Conservation (phyloP, 2,797 vertebrate species). For the Epinephelus awoara region DNA sequence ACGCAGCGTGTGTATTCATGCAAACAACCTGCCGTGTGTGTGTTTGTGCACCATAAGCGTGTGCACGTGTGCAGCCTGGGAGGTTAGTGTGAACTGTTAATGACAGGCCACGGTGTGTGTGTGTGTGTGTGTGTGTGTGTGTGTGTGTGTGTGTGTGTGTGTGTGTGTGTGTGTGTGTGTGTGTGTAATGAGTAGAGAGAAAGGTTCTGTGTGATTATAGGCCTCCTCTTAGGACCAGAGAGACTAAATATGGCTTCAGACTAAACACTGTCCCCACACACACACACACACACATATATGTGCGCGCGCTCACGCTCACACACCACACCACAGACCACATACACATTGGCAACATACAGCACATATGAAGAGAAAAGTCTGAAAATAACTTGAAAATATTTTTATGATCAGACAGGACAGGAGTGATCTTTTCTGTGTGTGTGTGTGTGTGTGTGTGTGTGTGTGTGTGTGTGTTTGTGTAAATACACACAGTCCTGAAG, state of each 20-base stretch:
- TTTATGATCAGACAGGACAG: constrained; percentile 60
- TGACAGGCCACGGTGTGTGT: constrained; percentile 68
- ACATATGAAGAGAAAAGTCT: constrained; percentile 72
- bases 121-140: constrained; percentile 13
- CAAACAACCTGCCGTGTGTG: constrained; percentile 20
- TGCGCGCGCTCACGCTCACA: constrained; percentile 36
- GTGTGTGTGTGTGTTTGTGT: background rate
- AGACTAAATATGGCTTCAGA: constrained; percentile 85
- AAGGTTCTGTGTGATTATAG: constrained; percentile 84
- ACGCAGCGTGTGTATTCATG: constrained; percentile 1
- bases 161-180: constrained; percentile 20
- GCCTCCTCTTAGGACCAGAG: constrained; percentile 76
- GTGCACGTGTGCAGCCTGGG: constrained; percentile 67
- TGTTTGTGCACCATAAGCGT: constrained; percentile 3
- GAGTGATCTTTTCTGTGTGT: constrained; percentile 45
- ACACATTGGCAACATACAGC: constrained; percentile 74
- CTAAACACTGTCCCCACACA: constrained; percentile 75
- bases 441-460: constrained; percentile 3
- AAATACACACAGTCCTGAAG: background rate
- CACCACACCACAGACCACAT: constrained; percentile 74
- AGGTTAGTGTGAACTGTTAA: constrained; percentile 83
- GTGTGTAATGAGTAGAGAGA: constrained; percentile 82
- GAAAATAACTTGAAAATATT: constrained; percentile 73
- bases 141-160: constrained; percentile 43
- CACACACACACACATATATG: constrained; percentile 43